These are phyloP conservation scores for Acleris laterana DNA, from an alignment of 2,888 invertebrate species.

Conservation along the genomic window DNA sequence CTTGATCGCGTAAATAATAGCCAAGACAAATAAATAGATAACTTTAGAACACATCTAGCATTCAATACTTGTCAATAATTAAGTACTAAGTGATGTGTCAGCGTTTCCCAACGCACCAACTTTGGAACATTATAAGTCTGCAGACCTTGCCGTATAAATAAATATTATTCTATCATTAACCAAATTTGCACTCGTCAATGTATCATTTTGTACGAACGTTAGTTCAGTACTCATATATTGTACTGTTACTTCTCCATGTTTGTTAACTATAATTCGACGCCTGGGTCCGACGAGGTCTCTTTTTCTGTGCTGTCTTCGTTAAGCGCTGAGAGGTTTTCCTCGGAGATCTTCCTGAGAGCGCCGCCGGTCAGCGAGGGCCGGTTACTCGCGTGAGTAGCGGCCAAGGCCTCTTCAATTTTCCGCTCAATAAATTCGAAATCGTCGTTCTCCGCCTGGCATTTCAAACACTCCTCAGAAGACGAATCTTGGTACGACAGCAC, in stretches of 20 bases:
- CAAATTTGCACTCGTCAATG: conserved; percentile 21
- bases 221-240: conserved; percentile 12
- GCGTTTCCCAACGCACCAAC: not conserved
- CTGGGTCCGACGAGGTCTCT: conserved; percentile 49
- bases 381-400: conserved; percentile 49
- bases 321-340: conserved; percentile 67
- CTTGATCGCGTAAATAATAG: conserved; percentile 7
- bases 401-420: conserved; percentile 69
- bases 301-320: conserved; percentile 58
- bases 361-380: conserved; percentile 54
- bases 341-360: conserved; percentile 73
- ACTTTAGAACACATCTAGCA: conserved; percentile 12
- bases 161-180: conserved; percentile 28
- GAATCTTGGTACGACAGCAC: conserved; percentile 75
- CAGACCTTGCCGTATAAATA: conserved; percentile 12
- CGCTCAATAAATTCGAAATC: conserved; percentile 72
- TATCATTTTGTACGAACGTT: conserved; percentile 21
- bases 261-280: conserved; percentile 21
- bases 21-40: not conserved
- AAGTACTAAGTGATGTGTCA: conserved; percentile 2
- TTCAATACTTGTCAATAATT: conserved; percentile 15
- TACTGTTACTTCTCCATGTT: conserved; percentile 1
- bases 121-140: conserved; percentile 3
- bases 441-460: conserved; percentile 63
- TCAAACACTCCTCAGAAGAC: conserved; percentile 74